Base-by-base conservation (phyloP, 2,113 vertebrate genomes). In the Oreotrochilus melanogaster region DNA sequence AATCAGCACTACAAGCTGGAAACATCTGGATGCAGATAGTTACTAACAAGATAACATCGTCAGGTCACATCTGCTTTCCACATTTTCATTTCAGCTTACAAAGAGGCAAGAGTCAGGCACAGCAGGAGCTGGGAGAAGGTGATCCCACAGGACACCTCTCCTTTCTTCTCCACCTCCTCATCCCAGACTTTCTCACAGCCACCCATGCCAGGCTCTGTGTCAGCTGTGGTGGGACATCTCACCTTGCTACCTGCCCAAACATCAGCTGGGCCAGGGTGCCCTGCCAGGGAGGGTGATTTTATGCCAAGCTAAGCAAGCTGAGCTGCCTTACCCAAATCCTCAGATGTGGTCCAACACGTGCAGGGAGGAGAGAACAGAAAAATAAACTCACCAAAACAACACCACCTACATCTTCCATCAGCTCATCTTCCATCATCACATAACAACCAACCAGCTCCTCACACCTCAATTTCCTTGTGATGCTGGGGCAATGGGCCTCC, bases 61-160 rank as follows among this genome's bases (percentile, higher is more conserved):
- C 30, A 1, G 95, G 87, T 94, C 92, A 91, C 94, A 96, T 91
- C 92, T 97, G 93, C 4, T 62, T 62, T 58, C 89, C 96, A 95
- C 87, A 87, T 95, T 95, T 58, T 13, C 57, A 14, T 8, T 58
- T 57, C 92, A 84, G 31, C 69, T 65, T 45, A 60, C 16, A 7
- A 13, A 58, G 19, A 73, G 54, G 35, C 7, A 5, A 51, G 33
- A 84, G 35, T 25, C 69, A 51, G 82, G 35, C 35, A 1, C 0
- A 0, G 24, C 8, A 0, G 0, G 61, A 75, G 61, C 4, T 3
- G 18, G 62, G 45, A 89, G 62, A 54, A 31, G 50, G 47, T 23
- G 73, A 57, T 47, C 81, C 11, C 48, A 54, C 14, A 51, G 37
- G 18, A 3, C 61, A 51, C 62, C 76, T 84, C 15, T 45, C 47